Evolutionary conservation across 1,140 invertebrate genomes (phyloP), one percentile per base, ranked within the genome.

Genomic region (Drosophila eugracilis): DNA sequence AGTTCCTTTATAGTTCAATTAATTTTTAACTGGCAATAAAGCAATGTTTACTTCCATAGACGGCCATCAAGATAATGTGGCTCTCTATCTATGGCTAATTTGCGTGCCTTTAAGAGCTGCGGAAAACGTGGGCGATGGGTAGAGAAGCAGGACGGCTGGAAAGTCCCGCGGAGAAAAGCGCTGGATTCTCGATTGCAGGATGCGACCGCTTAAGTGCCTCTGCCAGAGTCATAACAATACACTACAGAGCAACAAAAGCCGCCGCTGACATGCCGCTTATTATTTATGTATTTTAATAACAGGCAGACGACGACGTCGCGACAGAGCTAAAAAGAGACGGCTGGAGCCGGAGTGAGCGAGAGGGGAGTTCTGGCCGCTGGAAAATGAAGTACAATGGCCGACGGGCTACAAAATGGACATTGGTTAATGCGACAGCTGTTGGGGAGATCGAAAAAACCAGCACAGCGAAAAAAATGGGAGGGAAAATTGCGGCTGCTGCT

Each of bases 271-370:
- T 88, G 77, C 77, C 83, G 81, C 83, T 86, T 86, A 86, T 86
- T 86, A 86, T 86, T 86, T 86, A 86, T 86, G 81, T 86, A 86
- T 86, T 86, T 86, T 86, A 86, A 86, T 86, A 86, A 86, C 83
- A 86, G 72, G 63, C 81, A 74, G 80, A 66, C 80, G 78, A 41
- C 45, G 60, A 55, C 75, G 48, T 54, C 42, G 65, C 60, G 62
- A 73, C 70, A 62, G 36, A 42, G 57, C 73, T 65, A 54, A 74
- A 66, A 50, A 52, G n/a, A 21, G 28, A 44, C 22, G 24, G 32
- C n/a, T 3, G 14, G n/a, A 14, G 44, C 24, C n/a, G 14, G 3
- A 12, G 19, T 3, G 9, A 22, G 7, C 4, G 22, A 30, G 14
- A 21, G 2, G 41, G 28, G 7, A 15, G 22, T 3, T 5, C 5